Base-by-base conservation (phyloP, 2,888 invertebrate genomes). In the Ametastegia equiseti region DNA sequence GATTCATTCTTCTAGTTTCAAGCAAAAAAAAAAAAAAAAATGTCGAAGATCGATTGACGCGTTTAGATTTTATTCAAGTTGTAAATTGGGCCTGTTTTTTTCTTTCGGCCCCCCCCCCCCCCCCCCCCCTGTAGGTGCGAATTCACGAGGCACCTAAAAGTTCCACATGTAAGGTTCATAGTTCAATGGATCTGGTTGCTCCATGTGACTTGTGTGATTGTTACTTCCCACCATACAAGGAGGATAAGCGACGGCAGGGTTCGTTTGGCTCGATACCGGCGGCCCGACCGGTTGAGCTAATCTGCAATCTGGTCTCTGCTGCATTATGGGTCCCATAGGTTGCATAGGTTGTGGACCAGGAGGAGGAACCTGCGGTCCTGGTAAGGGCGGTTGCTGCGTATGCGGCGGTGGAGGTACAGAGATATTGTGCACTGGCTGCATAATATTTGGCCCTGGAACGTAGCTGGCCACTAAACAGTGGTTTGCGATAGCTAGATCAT, bases 121-220 rank as follows among this genome's bases (percentile, higher is more conserved):
- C 42, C 42, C 42, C 9, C 5, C 9, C 5, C 5, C 5, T 42
- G 9, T 9, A n/a, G 33, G 15, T 13, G 30, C 33, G 5, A 36
- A 36, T 65, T 67, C 36, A 39, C 39, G 13, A 39, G 13, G 2
- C 3, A 19, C 4, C 45, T 88, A 91, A 83, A 91, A 91, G 80
- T 89, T 91, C 91, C 91, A 91, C 77, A 91, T 91, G 67, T 91
- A 91, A 6, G 91, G 91, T 84, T 91, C 91, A 78, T 91, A 91
- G 82, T 91, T 91, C 77, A 91, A 86, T 11, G 90, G 86, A 82
- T 91, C 91, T 0, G 89, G 84, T 82, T 91, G 91, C 63, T 91
- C 91, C 88, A 91, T 88, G 47, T 90, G 87, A 82, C 82, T 85
- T 23, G 89, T 67, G 47, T 91, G 89, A 83, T 71, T 86, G 73